These are phyloP conservation scores for Xanthorhoe designata DNA, from an alignment of 2,888 invertebrate species.

Conservation along the genomic window DNA sequence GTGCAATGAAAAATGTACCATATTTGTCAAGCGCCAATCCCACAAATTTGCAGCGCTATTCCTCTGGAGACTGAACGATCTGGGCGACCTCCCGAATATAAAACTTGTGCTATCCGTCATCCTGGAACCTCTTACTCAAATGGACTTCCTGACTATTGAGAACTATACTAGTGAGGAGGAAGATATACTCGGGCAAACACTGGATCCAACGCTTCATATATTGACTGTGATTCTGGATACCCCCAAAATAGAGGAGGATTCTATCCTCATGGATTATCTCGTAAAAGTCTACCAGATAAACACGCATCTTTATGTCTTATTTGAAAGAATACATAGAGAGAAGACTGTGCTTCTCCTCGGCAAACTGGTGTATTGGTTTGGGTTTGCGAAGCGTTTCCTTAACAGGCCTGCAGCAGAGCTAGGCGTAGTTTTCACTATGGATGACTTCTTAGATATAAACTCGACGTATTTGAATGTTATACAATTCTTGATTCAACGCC, in stretches of 20 bases:
- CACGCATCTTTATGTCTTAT: slow-evolving; percentile 65
- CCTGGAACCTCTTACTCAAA: slow-evolving; percentile 85
- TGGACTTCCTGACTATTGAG: slow-evolving; percentile 79
- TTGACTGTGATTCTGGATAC: slow-evolving; percentile 76
- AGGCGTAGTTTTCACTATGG: slow-evolving; percentile 62
- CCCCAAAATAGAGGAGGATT: slow-evolving; percentile 70
- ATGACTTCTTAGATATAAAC: slow-evolving; percentile 67
- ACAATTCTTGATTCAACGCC: slow-evolving; percentile 60
- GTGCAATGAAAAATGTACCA: slow-evolving; percentile 88
- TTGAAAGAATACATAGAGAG: slow-evolving; percentile 73
- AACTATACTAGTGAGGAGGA: slow-evolving; percentile 79
- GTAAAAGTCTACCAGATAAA: slow-evolving; percentile 67
- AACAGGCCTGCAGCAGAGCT: slow-evolving; percentile 60
- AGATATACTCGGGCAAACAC: slow-evolving; percentile 78
- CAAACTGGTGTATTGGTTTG: slow-evolving; percentile 77
- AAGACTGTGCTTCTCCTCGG: slow-evolving; percentile 75
- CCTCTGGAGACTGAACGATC: slow-evolving; percentile 82
- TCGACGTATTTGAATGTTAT: slow-evolving; percentile 69
- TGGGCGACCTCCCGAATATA: slow-evolving; percentile 78
- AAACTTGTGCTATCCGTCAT: slow-evolving; percentile 84
- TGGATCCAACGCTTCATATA: slow-evolving; percentile 78
- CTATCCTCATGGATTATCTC: slow-evolving; percentile 59
- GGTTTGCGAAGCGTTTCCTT: slow-evolving; percentile 69
- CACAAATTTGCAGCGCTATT: slow-evolving; percentile 87
- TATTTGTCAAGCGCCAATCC: slow-evolving; percentile 89